phyloP scores from a whole-genome alignment of 2,888 invertebrate genomes.

The Unio pictorum region DNA sequence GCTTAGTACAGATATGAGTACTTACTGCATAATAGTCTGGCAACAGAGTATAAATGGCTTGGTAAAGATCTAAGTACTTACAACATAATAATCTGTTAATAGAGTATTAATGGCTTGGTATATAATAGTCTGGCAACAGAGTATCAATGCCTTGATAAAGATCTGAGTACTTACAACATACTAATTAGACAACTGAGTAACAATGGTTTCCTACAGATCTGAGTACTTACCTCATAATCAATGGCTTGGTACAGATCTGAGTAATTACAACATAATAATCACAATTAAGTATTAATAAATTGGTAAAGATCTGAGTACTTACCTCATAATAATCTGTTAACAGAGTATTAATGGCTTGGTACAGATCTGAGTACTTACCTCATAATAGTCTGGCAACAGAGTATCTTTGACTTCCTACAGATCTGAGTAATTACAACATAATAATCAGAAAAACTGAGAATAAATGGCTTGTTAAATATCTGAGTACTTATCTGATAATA shows the following conservation, averaged over 20 bases:
- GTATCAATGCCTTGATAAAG: constrained; percentile 28
- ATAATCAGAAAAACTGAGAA: constrained; percentile 19
- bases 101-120: background rate
- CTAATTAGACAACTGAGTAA: constrained; percentile 44
- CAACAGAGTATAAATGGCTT: constrained; percentile 40
- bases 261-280: constrained; percentile 12
- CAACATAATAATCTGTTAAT: too few species aligned
- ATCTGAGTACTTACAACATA: constrained; percentile 31
- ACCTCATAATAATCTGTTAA: too few species aligned
- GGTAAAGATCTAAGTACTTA: constrained; percentile 36
- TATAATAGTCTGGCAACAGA: too few species aligned
- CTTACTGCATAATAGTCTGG: constrained; percentile 36
- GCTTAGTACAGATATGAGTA: too few species aligned
- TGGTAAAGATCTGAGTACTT: constrained; percentile 37
- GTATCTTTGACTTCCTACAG: too few species aligned
- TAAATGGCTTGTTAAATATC: constrained; percentile 51
- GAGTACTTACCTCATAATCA: constrained; percentile 30
- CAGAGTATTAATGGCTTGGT: background rate
- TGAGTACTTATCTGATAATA: constrained; percentile 35
- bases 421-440: too few species aligned
- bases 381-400: too few species aligned
- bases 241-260: constrained; percentile 48
- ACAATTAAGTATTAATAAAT: constrained; percentile 41
- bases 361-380: too few species aligned
- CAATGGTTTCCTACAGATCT: constrained; percentile 51